Base-by-base conservation (phyloP, 2,888 invertebrate genomes). In the Morinoia aosen region DNA sequence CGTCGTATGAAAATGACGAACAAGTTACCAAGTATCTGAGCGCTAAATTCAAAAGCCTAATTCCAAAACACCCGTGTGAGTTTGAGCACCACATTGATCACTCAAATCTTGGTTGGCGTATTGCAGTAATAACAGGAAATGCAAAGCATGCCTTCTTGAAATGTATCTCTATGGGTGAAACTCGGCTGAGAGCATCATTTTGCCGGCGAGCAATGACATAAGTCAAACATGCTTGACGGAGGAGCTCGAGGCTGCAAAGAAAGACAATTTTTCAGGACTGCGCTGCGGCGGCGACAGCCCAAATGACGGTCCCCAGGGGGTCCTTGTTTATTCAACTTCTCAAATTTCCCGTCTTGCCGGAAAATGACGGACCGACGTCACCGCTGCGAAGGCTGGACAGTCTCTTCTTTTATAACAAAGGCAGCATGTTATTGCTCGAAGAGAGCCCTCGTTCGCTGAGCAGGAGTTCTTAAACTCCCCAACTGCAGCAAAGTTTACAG, bases 401-500 rank as follows among this genome's bases (percentile, higher is more conserved):
- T 90, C 39, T 39, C 11, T 14, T 40, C 40, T 93, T 57, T 57
- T 57, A 57, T 57, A 93, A 93, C 93, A 93, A 4, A 57, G 56
- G 57, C 57, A 14, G 56, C 93, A 11, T 93, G 93, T 93, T 58
- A 93, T 93, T 93, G 93, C 93, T 57, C 57, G 33, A 57, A 33
- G 93, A 90, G n/a, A 19, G 93, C 57, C 93, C 93, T 93, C 93
- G 93, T 93, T 93, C 57, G 16, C 93, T 33, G 14, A 56, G 33
- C 16, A 57, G 93, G 25, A 39, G 56, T 93, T 57, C 57, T 48
- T 16, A 93, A 93, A 57, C 57, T 39, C 57, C 57, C 57, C n/a
- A 57, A 57, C 93, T 57, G 93, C 3, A 48, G 58, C 93, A 93
- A 93, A 93, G 93, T 93, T 93, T 93, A 93, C 93, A 57, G 48